These are phyloP conservation scores for Dolichopus griseipennis DNA, from an alignment of 2,888 invertebrate genomes.

Conservation along the genomic window DNA sequence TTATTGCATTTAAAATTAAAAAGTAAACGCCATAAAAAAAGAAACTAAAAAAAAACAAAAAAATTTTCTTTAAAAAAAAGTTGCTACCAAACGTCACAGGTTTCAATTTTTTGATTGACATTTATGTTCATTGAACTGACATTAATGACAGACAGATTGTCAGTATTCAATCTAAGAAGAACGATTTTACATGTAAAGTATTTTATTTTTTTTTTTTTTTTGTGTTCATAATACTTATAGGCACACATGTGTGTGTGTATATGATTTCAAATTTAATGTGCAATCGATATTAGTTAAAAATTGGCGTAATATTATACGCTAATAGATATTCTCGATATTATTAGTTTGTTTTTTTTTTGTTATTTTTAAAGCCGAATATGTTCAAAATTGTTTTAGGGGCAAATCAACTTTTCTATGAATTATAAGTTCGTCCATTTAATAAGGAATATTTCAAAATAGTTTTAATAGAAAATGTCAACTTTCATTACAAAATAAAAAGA, in stretches of 20 bases:
- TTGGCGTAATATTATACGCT: background rate
- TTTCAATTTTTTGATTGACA: conserved; percentile 8
- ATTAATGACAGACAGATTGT: conserved; percentile 10
- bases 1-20: too few relatives aligned
- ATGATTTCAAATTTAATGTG: background rate
- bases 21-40: too few relatives aligned
- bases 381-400: too few relatives aligned
- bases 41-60: too few relatives aligned
- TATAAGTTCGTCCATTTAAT: too few relatives aligned
- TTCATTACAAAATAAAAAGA: too few relatives aligned
- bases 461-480: too few relatives aligned
- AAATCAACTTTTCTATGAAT: too few relatives aligned
- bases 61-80: too few relatives aligned
- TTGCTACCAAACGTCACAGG: background rate
- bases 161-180: background rate
- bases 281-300: background rate
- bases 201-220: background rate
- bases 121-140: conserved; percentile 11
- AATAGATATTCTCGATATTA: background rate
- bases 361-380: background rate
- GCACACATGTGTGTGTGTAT: background rate
- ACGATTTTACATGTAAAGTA: background rate
- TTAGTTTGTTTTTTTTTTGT: background rate
- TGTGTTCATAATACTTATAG: background rate
- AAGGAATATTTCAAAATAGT: too few relatives aligned